phyloP scores from a whole-genome alignment of 2,888 invertebrate genomes.

The Xanthia togata region DNA sequence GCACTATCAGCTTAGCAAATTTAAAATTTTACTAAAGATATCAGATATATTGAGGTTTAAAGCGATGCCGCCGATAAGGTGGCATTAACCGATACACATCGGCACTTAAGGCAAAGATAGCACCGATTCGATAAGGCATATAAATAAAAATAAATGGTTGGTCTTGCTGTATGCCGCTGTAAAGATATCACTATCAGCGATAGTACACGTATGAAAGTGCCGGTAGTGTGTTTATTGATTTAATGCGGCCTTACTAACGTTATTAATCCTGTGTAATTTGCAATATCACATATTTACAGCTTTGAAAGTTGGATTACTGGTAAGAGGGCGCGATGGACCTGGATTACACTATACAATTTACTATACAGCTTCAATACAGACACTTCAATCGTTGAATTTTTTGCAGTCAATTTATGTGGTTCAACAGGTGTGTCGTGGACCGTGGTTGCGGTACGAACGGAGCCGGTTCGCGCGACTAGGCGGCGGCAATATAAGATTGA shows the following conservation, averaged over 20 bases:
- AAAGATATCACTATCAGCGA: slow-evolving; percentile 85
- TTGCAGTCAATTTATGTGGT: slow-evolving; percentile 40
- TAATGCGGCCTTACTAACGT: slow-evolving; percentile 68
- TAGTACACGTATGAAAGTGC: slow-evolving; percentile 75
- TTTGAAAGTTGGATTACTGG: slow-evolving; percentile 55
- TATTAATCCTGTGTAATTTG: slow-evolving; percentile 73
- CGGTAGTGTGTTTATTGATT: slow-evolving; percentile 77
- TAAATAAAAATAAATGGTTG: slow-evolving; percentile 87
- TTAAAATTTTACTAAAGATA: slow-evolving; percentile 78
- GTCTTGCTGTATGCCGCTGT: slow-evolving; percentile 81
- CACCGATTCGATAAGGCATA: slow-evolving; percentile 80
- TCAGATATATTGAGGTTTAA: slow-evolving; percentile 75
- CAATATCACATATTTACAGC: slow-evolving; percentile 66
- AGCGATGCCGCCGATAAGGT: slow-evolving; percentile 82
- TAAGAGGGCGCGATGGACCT: slow-evolving; percentile 28
- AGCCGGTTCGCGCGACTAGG: slow-evolving; percentile 52
- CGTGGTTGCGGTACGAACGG: slow-evolving; percentile 20
- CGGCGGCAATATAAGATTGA: slow-evolving; percentile 68
- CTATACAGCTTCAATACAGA: slow-evolving; percentile 24
- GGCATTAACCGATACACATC: slow-evolving; percentile 87
- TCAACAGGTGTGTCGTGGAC: slow-evolving; percentile 53
- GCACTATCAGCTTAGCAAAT: slow-evolving; percentile 71
- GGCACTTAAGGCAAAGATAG: slow-evolving; percentile 84
- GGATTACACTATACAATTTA: slow-evolving; percentile 45
- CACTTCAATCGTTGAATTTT: slow-evolving; percentile 21